These are phyloP conservation scores for Rambutsinella grinnellia DNA, from an alignment of 2,888 invertebrate species.

Conservation along the genomic window DNA sequence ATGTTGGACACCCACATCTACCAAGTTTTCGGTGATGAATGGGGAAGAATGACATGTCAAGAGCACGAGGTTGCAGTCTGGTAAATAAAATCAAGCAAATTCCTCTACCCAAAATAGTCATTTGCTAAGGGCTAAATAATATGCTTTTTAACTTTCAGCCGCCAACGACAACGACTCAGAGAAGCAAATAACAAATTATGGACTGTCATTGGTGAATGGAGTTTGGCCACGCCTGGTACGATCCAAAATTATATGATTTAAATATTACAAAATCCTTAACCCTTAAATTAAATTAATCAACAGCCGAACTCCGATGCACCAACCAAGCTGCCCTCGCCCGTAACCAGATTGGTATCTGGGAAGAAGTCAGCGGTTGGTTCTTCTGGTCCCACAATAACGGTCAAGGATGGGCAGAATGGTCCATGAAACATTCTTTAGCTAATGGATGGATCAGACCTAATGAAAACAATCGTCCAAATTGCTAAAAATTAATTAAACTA, in stretches of 20 bases:
- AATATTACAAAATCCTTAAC: too few relatives aligned
- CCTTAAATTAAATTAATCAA: too few relatives aligned
- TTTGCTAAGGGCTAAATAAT: too few relatives aligned
- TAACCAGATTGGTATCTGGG: conserved; percentile 62
- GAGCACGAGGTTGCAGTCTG: conserved; percentile 54
- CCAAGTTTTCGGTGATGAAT: conserved; percentile 57
- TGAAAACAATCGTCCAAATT: conserved; percentile 17
- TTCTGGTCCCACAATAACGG: conserved; percentile 48
- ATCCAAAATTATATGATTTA: too few relatives aligned
- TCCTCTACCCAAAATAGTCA: too few relatives aligned
- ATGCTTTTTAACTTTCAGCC: too few relatives aligned
- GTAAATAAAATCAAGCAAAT: too few relatives aligned
- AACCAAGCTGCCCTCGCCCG: conserved; percentile 51
- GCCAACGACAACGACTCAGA: conserved; percentile 18
- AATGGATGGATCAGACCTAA: conserved; percentile 37
- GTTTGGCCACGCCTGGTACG: conserved; percentile 57
- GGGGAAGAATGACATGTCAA: conserved; percentile 48
- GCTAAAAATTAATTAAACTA: not conserved
- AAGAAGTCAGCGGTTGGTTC: conserved; percentile 43
- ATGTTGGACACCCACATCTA: conserved; percentile 61
- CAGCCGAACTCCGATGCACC: too few relatives aligned
- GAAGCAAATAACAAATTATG: conserved; percentile 56
- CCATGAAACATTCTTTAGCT: conserved; percentile 28
- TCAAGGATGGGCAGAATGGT: conserved; percentile 47
- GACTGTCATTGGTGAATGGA: conserved; percentile 65